Evolutionary conservation across 2,888 invertebrate species (phyloP).

Genomic region (Magallana nippona): DNA sequence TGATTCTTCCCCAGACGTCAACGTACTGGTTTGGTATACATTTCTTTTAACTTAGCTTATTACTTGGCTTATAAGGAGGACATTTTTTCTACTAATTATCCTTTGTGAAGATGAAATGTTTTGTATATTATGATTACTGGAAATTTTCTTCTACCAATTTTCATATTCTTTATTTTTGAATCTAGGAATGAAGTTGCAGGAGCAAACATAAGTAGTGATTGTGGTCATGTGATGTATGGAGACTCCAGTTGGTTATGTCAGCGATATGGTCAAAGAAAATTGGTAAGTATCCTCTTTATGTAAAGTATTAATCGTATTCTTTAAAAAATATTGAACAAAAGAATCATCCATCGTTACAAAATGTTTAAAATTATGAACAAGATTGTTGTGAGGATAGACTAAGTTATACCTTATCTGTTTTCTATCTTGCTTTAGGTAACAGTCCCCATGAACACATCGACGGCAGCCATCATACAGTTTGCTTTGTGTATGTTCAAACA

Average conservation of each 20-base stretch:
- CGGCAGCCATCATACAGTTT: conserved; percentile 78
- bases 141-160: no score
- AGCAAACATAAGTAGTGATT: conserved; percentile 68
- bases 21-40: conserved; percentile 44
- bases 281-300: conserved; percentile 64
- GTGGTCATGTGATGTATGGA: conserved; percentile 77
- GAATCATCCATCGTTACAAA: no score
- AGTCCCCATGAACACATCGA: conserved; percentile 77
- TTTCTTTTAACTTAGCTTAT: not conserved
- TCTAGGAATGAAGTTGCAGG: conserved; percentile 67
- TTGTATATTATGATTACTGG: no score
- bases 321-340: no score
- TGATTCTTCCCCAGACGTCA: conserved; percentile 66
- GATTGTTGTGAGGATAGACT: no score
- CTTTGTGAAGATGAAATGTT: no score
- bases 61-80: no score
- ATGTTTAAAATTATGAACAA: no score
- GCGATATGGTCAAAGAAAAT: conserved; percentile 61
- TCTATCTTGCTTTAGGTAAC: conserved; percentile 69
- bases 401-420: not conserved
- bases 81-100: no score
- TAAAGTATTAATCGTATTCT: no score
- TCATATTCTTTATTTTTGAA: not conserved
- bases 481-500: conserved; percentile 71
- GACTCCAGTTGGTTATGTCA: conserved; percentile 77